These are phyloP conservation scores for Dasysyrphus tricinctus DNA, from an alignment of 2,888 invertebrate genomes.

Conservation along the genomic window DNA sequence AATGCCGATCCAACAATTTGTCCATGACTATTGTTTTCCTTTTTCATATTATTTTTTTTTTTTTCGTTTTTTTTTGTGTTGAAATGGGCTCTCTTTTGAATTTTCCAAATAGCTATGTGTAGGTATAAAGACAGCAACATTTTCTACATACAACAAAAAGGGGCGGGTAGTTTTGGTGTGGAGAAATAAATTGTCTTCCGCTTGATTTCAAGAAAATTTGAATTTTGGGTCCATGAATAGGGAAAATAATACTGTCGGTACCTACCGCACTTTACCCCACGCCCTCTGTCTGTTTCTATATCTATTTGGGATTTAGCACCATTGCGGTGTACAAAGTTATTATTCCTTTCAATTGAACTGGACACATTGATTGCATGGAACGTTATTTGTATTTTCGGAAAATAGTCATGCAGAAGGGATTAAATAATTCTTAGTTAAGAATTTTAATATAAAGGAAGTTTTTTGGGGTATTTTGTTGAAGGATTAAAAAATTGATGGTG, in stretches of 20 bases:
- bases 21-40: slow-evolving; percentile 47
- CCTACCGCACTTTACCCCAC: not conserved
- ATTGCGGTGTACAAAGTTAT: slow-evolving; percentile 30
- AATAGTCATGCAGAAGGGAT: slow-evolving; percentile 31
- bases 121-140: not conserved
- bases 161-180: not conserved
- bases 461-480: slow-evolving; percentile 13
- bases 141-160: slow-evolving; percentile 4
- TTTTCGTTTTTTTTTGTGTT: not conserved
- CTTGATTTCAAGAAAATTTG: slow-evolving; percentile 62
- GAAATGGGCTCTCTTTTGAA: slow-evolving; percentile 8
- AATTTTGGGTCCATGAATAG: slow-evolving; percentile 53
- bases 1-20: slow-evolving; percentile 70
- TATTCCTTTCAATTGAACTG: slow-evolving; percentile 49
- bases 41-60: slow-evolving; percentile 32
- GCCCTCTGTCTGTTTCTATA: not conserved
- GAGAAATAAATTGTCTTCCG: slow-evolving; percentile 63
- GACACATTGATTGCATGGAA: slow-evolving; percentile 18
- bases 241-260: slow-evolving; percentile 1
- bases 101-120: slow-evolving; percentile 7
- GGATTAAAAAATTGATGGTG: slow-evolving; percentile 2
- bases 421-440: slow-evolving; percentile 20
- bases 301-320: slow-evolving; percentile 16
- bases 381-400: not conserved
- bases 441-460: slow-evolving; percentile 17